phyloP scores from a whole-genome alignment of 2,888 invertebrate genomes.

The Diabrotica balteata region DNA sequence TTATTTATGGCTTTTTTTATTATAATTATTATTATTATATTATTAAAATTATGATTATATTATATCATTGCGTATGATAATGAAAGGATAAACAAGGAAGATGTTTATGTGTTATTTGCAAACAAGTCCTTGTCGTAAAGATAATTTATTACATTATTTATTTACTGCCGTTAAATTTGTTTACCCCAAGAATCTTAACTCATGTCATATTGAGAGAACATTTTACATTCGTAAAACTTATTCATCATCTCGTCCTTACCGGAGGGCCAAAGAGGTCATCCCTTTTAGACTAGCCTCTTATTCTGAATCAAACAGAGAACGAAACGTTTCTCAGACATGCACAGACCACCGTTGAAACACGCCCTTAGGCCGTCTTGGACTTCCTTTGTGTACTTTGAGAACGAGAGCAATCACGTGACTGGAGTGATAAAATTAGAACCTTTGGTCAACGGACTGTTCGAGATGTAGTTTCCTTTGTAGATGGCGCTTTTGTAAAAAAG shows the following conservation, averaged over 20 bases:
- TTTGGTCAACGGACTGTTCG: conserved; percentile 34
- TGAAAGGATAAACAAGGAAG: no score
- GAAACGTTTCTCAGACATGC: conserved; percentile 35
- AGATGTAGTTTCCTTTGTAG: conserved; percentile 14
- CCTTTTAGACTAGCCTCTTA: neutral
- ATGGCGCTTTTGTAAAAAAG: neutral
- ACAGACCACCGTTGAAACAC: conserved; percentile 32
- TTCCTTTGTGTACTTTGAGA: conserved; percentile 44
- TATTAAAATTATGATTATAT: no score
- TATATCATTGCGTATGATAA: no score
- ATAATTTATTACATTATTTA: no score
- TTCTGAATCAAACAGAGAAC: conserved; percentile 20
- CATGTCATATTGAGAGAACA: no score
- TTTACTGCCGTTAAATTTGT: no score
- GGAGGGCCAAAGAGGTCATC: conserved; percentile 5
- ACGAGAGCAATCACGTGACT: conserved; percentile 48
- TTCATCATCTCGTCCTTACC: conserved; percentile 1
- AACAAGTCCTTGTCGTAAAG: no score
- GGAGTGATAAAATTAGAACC: conserved; percentile 47
- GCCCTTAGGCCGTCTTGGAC: conserved; percentile 37
- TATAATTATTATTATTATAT: no score
- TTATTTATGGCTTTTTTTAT: no score
- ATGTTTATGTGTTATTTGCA: no score
- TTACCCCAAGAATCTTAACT: no score
- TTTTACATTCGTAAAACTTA: no score